These are phyloP conservation scores for Pipistrellus kuhlii DNA, from an alignment of 2,797 vertebrate species.

Conservation along the genomic window DNA sequence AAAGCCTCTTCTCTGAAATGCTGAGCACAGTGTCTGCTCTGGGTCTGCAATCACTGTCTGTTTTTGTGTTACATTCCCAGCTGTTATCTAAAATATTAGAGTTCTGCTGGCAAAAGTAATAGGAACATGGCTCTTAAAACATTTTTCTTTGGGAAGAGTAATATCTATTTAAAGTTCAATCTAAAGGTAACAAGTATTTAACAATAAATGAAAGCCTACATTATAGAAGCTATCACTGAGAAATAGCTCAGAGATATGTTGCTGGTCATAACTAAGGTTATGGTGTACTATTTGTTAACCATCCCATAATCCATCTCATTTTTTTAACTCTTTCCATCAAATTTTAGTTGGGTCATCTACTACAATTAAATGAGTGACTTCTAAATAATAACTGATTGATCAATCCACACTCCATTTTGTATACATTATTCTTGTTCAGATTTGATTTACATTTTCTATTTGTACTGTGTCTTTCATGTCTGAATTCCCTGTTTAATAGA, in stretches of 20 bases:
- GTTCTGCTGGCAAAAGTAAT: not conserved
- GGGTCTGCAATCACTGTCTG: not conserved
- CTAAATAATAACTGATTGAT: not conserved
- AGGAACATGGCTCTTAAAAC: not conserved
- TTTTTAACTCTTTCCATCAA: not conserved
- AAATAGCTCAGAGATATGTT: not conserved
- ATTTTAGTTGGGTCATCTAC: not conserved
- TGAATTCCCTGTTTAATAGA: not conserved
- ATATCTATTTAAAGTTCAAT: not conserved
- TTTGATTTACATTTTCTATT: not conserved
- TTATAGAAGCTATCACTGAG: not conserved
- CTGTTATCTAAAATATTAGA: not conserved
- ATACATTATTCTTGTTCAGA: not conserved
- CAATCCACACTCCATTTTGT: not conserved
- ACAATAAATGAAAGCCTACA: not conserved
- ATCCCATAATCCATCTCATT: not conserved
- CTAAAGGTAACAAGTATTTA: not conserved
- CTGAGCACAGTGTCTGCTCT: not conserved
- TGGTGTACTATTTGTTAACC: not conserved
- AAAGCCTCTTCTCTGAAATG: slow-evolving; percentile 5
- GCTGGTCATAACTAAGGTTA: not conserved
- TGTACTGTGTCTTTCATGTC: not conserved
- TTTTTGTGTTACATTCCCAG: not conserved
- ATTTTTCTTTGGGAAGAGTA: not conserved
- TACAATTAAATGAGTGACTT: not conserved